Base-by-base conservation (phyloP, 2,797 vertebrate genomes). In the Sebastes minor region DNA sequence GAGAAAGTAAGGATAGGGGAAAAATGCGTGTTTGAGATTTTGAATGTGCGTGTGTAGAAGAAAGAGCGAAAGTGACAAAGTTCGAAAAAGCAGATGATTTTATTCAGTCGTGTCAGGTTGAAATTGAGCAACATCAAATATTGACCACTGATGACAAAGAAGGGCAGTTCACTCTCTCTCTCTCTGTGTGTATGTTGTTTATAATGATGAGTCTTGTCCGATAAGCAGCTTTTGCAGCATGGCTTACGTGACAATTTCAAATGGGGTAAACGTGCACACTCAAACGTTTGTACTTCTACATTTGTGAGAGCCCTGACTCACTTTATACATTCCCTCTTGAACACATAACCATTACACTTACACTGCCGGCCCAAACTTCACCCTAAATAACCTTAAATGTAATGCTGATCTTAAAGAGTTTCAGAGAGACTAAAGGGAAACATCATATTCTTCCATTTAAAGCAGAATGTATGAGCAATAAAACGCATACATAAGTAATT, bases 161-260 rank as follows among this genome's bases (percentile, higher is more conserved):
- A n/a, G 6, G 12, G 18, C 49, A 69, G n/a, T 42, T 46, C 42
- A 1, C 35, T 38, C 35, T 38, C 35, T 14, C 38, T 38, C 35
- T 38, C 35, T 38, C 13, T 38, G 0, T 42, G 38, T 42, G 38
- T 42, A 42, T 80, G 79, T 78, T 82, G 81, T 86, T 85, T 87
- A 30, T 76, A 71, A 38, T 72, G 67, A 81, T 86, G 71, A 86
- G 63, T 79, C 80, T 81, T 84, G 35, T 85, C 80, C 1, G 27
- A 84, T 85, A 87, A 93, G 86, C 81, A 81, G 86, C 82, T 92
- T 89, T 88, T 68, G 64, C 53, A 49, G 8, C 20, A 8, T 65
- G 61, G 75, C 60, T 71, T 86, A 86, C 23, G 25, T 85, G 78
- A 79, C 9, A 1, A n/a, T 76, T 81, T 69, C 69, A 56, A 71